Base-by-base conservation (phyloP, 1,140 invertebrate species). In the Tyrophagus putrescentiae region DNA sequence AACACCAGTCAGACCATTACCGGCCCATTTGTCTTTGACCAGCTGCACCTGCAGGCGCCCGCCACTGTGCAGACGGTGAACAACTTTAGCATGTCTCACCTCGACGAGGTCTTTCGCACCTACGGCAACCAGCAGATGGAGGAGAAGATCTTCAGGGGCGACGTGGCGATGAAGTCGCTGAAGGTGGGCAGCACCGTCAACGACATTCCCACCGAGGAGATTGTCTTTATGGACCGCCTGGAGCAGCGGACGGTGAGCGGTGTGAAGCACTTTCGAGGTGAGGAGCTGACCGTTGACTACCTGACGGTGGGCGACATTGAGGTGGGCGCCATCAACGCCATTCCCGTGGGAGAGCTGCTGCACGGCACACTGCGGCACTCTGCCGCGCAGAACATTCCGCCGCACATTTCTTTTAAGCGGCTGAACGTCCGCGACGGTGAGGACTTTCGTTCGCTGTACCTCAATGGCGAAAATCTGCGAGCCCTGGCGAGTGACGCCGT, bases 181-280 rank as follows among this genome's bases (percentile, higher is more conserved):
- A 28, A 27, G 11, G 25, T 54, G 4, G 11, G 39, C 39, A 34
- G 31, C 27, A 21, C 18, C 25, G 25, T 54, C 28, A 54, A 54
- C 25, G 11, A 13, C 21, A 54, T 54, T 54, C 52, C 52, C 18
- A 13, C 39, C 4, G 52, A 54, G 32, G 52, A 54, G n/a, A 54
- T 54, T 31, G 28, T 54, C 23, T 54, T 54, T 32, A 54, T 27
- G 13, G 27, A 54, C 27, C 13, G 39, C 11, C 9, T 53, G 16
- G 21, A 53, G 7, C 5, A 31, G 1, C 32, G 39, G 27, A 9
- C 7, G 11, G 39, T 54, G 21, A 54, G 11, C 21, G 52, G 52
- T 27, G 27, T 25, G 21, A 54, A 54, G 39, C 25, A n/a, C 18
- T 54, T 54, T 31, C 32, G 39, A 3, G 27, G 25, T 54, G n/a